Conservation (phyloP, 1,140 invertebrate species). For the Cydia amplana region DNA sequence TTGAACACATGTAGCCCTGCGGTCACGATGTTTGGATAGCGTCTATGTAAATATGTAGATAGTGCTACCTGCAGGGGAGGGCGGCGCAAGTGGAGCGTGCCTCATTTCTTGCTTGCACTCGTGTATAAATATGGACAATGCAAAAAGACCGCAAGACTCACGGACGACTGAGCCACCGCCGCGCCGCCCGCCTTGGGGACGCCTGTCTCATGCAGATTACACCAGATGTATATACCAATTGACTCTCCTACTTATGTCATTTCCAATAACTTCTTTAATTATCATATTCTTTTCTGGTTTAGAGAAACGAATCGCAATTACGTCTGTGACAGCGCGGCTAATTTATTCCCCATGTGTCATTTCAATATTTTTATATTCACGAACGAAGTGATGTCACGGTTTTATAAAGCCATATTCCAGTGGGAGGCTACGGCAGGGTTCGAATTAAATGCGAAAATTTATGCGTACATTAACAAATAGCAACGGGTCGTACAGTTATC, state of each 20-base stretch:
- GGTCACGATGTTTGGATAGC: slow-evolving; percentile 20
- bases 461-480: slow-evolving; percentile 22
- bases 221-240: background rate
- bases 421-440: slow-evolving; percentile 35
- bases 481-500: background rate
- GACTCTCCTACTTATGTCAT: background rate
- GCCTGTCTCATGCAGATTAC: slow-evolving; percentile 28
- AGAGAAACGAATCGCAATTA: slow-evolving; percentile 6
- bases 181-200: slow-evolving; percentile 14
- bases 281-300: background rate
- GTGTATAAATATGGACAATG: slow-evolving; percentile 54
- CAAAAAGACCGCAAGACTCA: slow-evolving; percentile 60
- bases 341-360: background rate
- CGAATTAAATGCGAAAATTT: slow-evolving; percentile 26
- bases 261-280: slow-evolving; percentile 1
- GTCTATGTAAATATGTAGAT: slow-evolving; percentile 24
- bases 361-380: slow-evolving; percentile 10
- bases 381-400: slow-evolving; percentile 35
- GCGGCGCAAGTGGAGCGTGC: slow-evolving; percentile 52
- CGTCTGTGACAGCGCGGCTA: background rate
- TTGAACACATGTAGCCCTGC: slow-evolving; percentile 15
- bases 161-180: slow-evolving; percentile 49
- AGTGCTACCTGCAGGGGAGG: slow-evolving; percentile 41
- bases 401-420: slow-evolving; percentile 36
- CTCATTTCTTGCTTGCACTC: slow-evolving; percentile 55